Percentiles rank a stretch among this genome's conserved stretches.
Evolutionary conservation across 2,113 vertebrate genomes (phyloP).

Genomic region (Tachysurus vachellii): DNA sequence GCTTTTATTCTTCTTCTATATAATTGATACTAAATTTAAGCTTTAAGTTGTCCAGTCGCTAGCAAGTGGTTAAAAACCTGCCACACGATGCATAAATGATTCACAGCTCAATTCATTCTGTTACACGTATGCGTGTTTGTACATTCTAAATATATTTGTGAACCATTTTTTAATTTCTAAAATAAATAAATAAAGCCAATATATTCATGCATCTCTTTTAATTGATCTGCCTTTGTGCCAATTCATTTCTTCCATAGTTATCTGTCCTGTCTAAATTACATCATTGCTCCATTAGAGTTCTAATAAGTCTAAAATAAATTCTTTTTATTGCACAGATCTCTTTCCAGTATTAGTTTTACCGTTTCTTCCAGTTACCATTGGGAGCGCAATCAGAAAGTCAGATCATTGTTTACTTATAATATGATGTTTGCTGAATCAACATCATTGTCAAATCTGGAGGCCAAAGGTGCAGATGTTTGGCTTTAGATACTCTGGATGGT

Average conservation of each 20-base stretch:
- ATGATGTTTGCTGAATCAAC: conserved; percentile 44
- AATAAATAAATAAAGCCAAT: neutral
- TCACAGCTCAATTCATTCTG: neutral
- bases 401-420: conserved; percentile 41
- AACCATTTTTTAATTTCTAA: neutral
- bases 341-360: neutral
- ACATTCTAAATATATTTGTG: neutral
- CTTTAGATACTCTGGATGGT: neutral
- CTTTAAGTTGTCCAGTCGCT: too few species aligned
- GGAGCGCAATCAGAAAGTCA: neutral
- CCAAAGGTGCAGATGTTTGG: conserved; percentile 43
- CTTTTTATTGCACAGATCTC: neutral
- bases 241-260: neutral
- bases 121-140: neutral
- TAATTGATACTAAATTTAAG: too few species aligned
- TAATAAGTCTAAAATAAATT: neutral
- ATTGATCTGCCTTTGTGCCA: neutral
- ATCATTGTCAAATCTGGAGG: conserved; percentile 31
- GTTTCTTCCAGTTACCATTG: neutral
- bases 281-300: neutral
- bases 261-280: neutral
- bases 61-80: too few species aligned
- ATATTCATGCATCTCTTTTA: neutral
- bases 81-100: neutral
- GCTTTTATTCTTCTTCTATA: too few species aligned